Conservation (phyloP, 2,113 vertebrate species). For the Boleophthalmus pectinirostris region DNA sequence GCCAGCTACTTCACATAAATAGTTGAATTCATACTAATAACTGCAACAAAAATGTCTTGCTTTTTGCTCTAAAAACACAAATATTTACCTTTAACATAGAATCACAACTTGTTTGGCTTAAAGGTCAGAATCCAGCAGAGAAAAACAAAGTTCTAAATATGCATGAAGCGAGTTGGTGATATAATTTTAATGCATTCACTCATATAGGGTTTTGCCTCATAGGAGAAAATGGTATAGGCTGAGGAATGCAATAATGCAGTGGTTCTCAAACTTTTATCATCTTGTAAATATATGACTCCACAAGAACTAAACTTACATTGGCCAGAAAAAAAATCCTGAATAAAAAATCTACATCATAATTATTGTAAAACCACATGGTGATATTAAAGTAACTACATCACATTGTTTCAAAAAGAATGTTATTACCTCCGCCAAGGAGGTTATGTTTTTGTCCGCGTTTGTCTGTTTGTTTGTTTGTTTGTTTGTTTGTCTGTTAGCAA, state of each 20-base stretch:
- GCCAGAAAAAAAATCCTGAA: not conserved
- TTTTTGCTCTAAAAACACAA: not conserved
- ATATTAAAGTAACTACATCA: not conserved
- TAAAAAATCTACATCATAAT: not conserved
- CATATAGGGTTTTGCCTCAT: not conserved
- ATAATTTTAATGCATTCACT: not conserved
- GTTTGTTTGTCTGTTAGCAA: no score
- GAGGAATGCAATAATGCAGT: not conserved
- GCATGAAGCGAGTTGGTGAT: not conserved
- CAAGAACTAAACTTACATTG: not conserved
- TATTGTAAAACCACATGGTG: not conserved
- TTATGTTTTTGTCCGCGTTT: no score
- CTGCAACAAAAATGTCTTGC: no score
- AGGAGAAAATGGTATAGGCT: not conserved
- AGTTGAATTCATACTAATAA: not conserved
- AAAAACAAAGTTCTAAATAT: not conserved
- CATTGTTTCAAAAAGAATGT: not conserved
- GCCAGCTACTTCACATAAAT: not conserved
- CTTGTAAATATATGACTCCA: not conserved
- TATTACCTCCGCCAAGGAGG: no score
- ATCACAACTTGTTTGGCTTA: not conserved
- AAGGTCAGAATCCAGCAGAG: conserved; percentile 1
- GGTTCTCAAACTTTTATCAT: not conserved
- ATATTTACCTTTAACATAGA: not conserved
- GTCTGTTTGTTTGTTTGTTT: no score